Conservation (phyloP, 2,888 invertebrate genomes). For the Carcina quercana region DNA sequence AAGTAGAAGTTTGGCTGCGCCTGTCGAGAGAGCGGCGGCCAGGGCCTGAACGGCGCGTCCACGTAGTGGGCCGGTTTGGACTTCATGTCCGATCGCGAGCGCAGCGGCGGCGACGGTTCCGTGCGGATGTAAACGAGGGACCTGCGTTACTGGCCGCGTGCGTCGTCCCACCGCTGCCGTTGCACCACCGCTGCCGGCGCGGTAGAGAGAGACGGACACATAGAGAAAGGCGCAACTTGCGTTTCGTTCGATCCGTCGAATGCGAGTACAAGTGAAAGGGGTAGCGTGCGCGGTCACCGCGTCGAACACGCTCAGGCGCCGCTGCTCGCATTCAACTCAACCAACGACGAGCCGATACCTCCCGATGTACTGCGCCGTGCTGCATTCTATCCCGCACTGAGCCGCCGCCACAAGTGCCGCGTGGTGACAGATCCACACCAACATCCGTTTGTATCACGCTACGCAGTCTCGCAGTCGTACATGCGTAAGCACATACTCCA, state of each 20-base stretch:
- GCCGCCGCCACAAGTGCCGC: too few species aligned
- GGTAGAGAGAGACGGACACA: slow-evolving; percentile 66
- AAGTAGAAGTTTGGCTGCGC: slow-evolving; percentile 66
- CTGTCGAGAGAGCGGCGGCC: slow-evolving; percentile 78
- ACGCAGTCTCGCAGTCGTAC: too few species aligned
- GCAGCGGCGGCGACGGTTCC: slow-evolving; percentile 54
- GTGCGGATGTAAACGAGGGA: slow-evolving; percentile 64
- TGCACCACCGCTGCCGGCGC: slow-evolving; percentile 37
- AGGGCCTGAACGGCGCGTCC: slow-evolving; percentile 74
- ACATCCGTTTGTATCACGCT: too few species aligned
- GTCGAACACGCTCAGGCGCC: slow-evolving; percentile 41
- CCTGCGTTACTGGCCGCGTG: slow-evolving; percentile 58
- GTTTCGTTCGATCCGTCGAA: slow-evolving; percentile 62
- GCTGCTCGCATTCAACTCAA: slow-evolving; percentile 28
- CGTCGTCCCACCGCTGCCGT: slow-evolving; percentile 50
- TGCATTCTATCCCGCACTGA: too few species aligned
- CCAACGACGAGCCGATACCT: slow-evolving; percentile 36
- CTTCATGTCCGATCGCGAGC: slow-evolving; percentile 77
- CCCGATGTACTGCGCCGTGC: slow-evolving; percentile 17
- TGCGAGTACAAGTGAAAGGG: slow-evolving; percentile 71
- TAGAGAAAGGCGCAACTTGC: slow-evolving; percentile 65
- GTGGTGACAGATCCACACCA: too few species aligned
- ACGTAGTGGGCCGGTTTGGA: slow-evolving; percentile 74
- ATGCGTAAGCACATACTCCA: background rate
- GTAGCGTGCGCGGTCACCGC: slow-evolving; percentile 60